These are phyloP conservation scores for Gibbula magus DNA, from an alignment of 2,888 invertebrate genomes.

Conservation along the genomic window DNA sequence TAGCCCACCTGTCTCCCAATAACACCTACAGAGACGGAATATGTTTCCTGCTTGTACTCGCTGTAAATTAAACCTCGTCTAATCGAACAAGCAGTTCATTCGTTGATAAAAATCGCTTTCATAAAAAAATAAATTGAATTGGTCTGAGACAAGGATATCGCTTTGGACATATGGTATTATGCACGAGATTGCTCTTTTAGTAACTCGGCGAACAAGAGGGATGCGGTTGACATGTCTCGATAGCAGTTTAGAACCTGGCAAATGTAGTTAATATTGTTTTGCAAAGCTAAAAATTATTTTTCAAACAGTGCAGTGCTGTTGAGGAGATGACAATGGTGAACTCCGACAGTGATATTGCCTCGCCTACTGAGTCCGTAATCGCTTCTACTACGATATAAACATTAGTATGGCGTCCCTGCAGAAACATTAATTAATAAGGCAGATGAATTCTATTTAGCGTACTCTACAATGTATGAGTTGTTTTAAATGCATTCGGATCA, in stretches of 20 bases:
- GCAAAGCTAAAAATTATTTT: too few relatives aligned
- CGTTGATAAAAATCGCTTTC: conserved; percentile 5
- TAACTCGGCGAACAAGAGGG: not conserved
- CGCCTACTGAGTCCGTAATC: not conserved
- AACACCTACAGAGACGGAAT: not conserved
- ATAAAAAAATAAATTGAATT: not conserved
- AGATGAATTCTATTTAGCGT: not conserved
- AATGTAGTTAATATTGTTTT: too few relatives aligned
- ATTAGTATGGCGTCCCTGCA: not conserved
- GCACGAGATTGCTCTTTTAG: not conserved
- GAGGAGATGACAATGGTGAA: not conserved
- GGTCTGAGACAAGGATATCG: not conserved
- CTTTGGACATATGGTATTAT: not conserved
- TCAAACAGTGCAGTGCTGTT: too few relatives aligned
- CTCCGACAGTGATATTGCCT: not conserved
- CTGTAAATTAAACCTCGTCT: not conserved
- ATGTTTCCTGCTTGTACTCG: not conserved
- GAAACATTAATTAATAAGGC: not conserved
- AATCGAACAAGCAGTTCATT: not conserved
- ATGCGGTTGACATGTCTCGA: too few relatives aligned
- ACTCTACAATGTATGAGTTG: too few relatives aligned
- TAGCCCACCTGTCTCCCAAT: not conserved
- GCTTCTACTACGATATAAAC: not conserved
- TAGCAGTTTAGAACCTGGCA: too few relatives aligned
- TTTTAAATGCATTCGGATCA: too few relatives aligned